Percentiles rank a stretch among this genome's conserved stretches.
Conservation (phyloP, 2,113 vertebrate species). For the Callaeas wilsoni region DNA sequence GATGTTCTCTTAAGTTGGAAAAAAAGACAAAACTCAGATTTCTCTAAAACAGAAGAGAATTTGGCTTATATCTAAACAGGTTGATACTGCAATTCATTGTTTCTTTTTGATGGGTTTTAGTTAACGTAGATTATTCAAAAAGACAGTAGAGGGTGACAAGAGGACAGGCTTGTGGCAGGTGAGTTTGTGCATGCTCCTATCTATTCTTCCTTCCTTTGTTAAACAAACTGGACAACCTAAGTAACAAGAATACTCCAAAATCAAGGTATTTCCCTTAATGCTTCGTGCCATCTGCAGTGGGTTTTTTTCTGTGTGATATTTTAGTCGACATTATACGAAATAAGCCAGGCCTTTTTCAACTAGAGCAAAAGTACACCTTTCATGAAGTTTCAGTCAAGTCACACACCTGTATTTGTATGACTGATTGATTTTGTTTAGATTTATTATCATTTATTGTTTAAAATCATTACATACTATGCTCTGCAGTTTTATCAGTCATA, state of each 20-base stretch:
- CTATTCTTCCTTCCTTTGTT: not conserved
- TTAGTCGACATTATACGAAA: not conserved
- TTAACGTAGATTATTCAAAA: not conserved
- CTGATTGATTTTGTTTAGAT: not conserved
- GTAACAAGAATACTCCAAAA: not conserved
- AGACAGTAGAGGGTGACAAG: not conserved
- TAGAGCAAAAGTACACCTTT: not conserved
- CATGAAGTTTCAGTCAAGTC: not conserved
- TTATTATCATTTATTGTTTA: not conserved
- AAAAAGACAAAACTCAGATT: conserved; percentile 25
- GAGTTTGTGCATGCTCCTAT: conserved; percentile 9
- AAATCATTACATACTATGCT: not conserved
- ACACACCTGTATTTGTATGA: not conserved
- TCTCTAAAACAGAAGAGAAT: not conserved
- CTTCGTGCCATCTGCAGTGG: not conserved
- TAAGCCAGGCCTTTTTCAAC: not conserved
- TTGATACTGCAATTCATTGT: not conserved
- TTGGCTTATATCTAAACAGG: not conserved
- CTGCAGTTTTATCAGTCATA: not conserved
- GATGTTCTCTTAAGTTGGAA: not conserved
- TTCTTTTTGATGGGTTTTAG: not conserved
- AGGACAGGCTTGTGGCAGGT: conserved; percentile 28
- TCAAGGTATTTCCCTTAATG: not conserved
- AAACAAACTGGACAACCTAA: not conserved
- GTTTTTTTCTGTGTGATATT: not conserved